phyloP scores from a whole-genome alignment of 2,888 invertebrate genomes.

The Brenthis daphne region DNA sequence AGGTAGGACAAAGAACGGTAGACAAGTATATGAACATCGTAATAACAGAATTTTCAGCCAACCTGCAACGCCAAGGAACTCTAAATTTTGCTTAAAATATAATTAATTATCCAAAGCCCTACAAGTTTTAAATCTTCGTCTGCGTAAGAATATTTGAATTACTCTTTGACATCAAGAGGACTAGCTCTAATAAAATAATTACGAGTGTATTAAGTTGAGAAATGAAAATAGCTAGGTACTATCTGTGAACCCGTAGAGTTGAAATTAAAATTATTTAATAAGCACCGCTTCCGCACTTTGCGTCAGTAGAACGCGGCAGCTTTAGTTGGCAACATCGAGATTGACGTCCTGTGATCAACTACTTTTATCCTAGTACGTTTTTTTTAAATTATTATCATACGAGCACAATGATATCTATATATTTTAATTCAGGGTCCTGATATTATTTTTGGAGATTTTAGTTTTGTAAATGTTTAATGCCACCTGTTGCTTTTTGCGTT shows the following conservation, averaged over 20 bases:
- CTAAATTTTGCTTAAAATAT: too few relatives aligned
- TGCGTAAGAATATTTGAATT: too few relatives aligned
- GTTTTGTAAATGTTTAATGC: background rate
- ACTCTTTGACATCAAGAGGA: background rate
- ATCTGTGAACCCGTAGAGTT: background rate
- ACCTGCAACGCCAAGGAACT: too few relatives aligned
- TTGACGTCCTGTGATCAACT: slow-evolving; percentile 3
- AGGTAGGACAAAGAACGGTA: too few relatives aligned
- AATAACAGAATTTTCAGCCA: too few relatives aligned
- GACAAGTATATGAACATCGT: too few relatives aligned
- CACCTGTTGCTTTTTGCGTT: slow-evolving; percentile 8
- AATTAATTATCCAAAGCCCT: too few relatives aligned
- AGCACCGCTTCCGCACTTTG: slow-evolving; percentile 15
- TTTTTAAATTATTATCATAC: background rate
- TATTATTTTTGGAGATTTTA: background rate
- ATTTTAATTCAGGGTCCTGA: background rate
- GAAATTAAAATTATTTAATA: slow-evolving; percentile 20
- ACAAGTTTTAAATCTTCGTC: too few relatives aligned
- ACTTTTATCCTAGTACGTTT: background rate
- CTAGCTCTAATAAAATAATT: background rate
- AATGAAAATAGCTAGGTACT: background rate
- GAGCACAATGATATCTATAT: background rate
- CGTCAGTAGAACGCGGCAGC: slow-evolving; percentile 18
- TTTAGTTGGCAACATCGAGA: slow-evolving; percentile 17
- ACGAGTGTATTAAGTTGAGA: background rate